phyloP scores from a whole-genome alignment of 2,797 vertebrate genomes.

The Prionace glauca region DNA sequence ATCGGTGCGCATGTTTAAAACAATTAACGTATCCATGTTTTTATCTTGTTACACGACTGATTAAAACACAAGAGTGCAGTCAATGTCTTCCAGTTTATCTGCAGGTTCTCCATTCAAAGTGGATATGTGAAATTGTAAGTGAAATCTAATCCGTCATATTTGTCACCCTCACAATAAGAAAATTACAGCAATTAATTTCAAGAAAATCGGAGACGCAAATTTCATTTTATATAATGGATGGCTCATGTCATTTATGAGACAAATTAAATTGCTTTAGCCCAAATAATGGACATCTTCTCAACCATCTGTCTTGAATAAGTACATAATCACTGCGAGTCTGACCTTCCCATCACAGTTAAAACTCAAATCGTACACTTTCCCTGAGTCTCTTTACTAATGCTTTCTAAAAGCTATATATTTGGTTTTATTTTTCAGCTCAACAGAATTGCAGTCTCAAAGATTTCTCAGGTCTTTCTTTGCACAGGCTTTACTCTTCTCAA shows the following conservation, averaged over 20 bases:
- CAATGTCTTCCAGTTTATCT: neutral
- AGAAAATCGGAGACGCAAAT: conserved; percentile 8
- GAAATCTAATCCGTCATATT: conserved; percentile 31
- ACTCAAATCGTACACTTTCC: neutral
- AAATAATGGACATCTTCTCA: neutral
- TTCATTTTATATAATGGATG: conserved; percentile 31
- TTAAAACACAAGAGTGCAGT: neutral
- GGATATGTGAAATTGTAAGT: neutral
- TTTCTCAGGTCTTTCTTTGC: neutral
- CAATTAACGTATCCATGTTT: neutral
- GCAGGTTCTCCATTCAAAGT: neutral
- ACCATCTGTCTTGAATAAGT: neutral
- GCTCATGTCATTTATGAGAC: neutral
- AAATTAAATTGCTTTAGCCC: conserved; percentile 32
- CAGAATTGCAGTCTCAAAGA: neutral
- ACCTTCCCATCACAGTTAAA: conserved; percentile 27
- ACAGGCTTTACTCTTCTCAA: neutral
- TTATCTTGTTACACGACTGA: neutral
- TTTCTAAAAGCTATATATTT: neutral
- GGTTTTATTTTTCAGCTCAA: neutral
- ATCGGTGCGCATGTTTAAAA: neutral
- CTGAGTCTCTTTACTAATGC: neutral
- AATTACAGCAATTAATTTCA: conserved; percentile 33
- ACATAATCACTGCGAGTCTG: neutral
- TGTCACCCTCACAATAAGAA: conserved; percentile 17